phyloP scores from a whole-genome alignment of 2,113 vertebrate species.

The Ciconia stormi region DNA sequence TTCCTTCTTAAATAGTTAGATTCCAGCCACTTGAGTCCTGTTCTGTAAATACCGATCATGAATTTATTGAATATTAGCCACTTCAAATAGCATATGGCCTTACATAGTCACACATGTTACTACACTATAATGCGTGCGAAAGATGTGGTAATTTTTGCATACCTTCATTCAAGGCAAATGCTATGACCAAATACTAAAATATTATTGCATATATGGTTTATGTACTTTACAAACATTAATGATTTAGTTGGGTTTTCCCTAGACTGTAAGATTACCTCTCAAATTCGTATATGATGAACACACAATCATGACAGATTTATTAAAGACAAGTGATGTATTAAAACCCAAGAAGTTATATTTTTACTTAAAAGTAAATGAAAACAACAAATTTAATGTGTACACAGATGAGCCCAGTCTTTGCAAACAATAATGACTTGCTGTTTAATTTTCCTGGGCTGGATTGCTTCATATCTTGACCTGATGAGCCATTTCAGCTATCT shows the following conservation, averaged over 20 bases:
- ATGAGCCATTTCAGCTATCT: slow-evolving; percentile 60
- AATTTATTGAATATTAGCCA: slow-evolving; percentile 5
- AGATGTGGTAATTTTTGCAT: neutral
- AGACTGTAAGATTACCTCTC: slow-evolving; percentile 72
- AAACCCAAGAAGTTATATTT: slow-evolving; percentile 77
- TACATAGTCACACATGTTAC: neutral
- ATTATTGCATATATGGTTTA: slow-evolving; percentile 40
- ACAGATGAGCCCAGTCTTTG: slow-evolving; percentile 73
- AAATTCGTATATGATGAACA: slow-evolving; percentile 73
- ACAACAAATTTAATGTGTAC: slow-evolving; percentile 78
- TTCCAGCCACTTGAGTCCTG: neutral
- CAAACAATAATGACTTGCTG: slow-evolving; percentile 70
- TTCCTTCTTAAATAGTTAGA: neutral
- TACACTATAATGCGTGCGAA: neutral
- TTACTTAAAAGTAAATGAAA: slow-evolving; percentile 83
- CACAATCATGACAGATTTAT: slow-evolving; percentile 79
- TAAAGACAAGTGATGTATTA: slow-evolving; percentile 76
- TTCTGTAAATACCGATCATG: neutral
- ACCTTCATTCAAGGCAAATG: slow-evolving; percentile 20
- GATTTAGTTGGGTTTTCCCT: slow-evolving; percentile 56
- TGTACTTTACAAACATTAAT: slow-evolving; percentile 38
- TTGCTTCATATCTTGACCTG: slow-evolving; percentile 40
- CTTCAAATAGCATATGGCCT: neutral
- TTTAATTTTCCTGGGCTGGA: slow-evolving; percentile 61
- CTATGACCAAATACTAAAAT: neutral